Evolutionary conservation across 1,140 invertebrate genomes (phyloP).

Genomic region (Drosophila persimilis): DNA sequence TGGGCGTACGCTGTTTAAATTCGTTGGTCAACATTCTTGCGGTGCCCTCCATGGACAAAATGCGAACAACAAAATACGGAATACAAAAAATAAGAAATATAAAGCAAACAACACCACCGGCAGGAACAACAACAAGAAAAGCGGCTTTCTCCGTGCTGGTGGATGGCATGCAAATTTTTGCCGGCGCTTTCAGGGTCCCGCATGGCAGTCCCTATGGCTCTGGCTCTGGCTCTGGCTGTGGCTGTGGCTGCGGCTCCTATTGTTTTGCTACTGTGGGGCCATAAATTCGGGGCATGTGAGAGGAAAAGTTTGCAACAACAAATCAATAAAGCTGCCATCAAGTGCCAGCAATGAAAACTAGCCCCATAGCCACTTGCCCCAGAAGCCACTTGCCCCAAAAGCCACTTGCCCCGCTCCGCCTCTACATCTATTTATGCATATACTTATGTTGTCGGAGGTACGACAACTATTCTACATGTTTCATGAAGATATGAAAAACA

Average conservation of each 20-base stretch:
- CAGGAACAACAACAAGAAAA: slow-evolving; percentile 1
- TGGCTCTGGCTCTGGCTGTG: slow-evolving; percentile 11
- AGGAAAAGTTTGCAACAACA: slow-evolving; percentile 65
- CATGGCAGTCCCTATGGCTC: slow-evolving; percentile 16
- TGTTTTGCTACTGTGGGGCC: slow-evolving; percentile 47
- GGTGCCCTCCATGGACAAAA: slow-evolving; percentile 48
- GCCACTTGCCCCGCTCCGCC: slow-evolving; percentile 23
- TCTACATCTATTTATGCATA: slow-evolving; percentile 20
- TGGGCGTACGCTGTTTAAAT: slow-evolving; percentile 60
- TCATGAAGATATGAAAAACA: slow-evolving; percentile 30
- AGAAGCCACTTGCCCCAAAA: slow-evolving; percentile 38
- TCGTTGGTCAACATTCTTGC: slow-evolving; percentile 64
- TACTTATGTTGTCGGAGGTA: slow-evolving; percentile 35
- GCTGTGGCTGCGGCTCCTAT: slow-evolving; percentile 12
- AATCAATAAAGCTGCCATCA: slow-evolving; percentile 75
- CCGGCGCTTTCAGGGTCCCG: slow-evolving; percentile 60
- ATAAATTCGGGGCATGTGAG: slow-evolving; percentile 62
- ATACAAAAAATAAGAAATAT: slow-evolving; percentile 35
- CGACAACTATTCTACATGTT: slow-evolving; percentile 16
- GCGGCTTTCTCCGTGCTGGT: slow-evolving; percentile 38
- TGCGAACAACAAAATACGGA: slow-evolving; percentile 27
- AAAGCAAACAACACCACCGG: slow-evolving; percentile 22
- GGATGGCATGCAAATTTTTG: slow-evolving; percentile 70
- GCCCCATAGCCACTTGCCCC: slow-evolving; percentile 20
- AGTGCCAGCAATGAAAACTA: slow-evolving; percentile 57